Conservation (phyloP, 2,113 vertebrate genomes). For the Arvicanthis niloticus region DNA sequence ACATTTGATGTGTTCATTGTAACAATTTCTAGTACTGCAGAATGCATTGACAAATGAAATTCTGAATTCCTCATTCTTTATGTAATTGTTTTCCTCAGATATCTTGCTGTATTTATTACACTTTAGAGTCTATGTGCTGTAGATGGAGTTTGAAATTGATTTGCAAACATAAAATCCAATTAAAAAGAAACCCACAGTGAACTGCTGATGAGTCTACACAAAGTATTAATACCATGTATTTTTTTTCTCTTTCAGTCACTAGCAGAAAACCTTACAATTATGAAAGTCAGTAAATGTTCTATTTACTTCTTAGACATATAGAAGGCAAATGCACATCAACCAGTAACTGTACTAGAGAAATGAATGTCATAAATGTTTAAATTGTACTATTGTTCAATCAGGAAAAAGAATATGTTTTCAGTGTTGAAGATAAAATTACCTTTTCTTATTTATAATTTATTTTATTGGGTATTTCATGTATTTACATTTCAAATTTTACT, state of each 20-base stretch:
- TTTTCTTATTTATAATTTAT: no score
- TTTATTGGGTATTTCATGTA: no score
- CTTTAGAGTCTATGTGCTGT: neutral
- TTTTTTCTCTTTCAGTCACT: conserved; percentile 7
- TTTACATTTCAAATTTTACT: no score
- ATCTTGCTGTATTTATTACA: neutral
- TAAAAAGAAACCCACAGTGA: neutral
- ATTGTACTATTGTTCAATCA: conserved; percentile 28
- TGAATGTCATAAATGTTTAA: neutral
- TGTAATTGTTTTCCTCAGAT: neutral
- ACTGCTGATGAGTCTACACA: neutral
- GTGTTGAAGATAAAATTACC: conserved; percentile 1
- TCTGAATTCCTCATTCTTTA: neutral
- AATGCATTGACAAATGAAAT: neutral
- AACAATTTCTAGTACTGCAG: neutral
- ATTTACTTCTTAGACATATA: neutral
- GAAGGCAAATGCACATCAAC: neutral
- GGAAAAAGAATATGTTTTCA: neutral
- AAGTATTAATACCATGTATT: neutral
- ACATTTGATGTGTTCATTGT: neutral
- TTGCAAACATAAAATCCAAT: neutral
- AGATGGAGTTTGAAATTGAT: neutral
- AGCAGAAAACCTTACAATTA: neutral
- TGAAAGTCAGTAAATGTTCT: neutral
- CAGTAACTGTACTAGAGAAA: neutral